A percentile compares a stretch with the other conserved stretches of the same genome.
phyloP scores from a whole-genome alignment of 2,797 vertebrate genomes.

The Neopelma chrysocephalum region DNA sequence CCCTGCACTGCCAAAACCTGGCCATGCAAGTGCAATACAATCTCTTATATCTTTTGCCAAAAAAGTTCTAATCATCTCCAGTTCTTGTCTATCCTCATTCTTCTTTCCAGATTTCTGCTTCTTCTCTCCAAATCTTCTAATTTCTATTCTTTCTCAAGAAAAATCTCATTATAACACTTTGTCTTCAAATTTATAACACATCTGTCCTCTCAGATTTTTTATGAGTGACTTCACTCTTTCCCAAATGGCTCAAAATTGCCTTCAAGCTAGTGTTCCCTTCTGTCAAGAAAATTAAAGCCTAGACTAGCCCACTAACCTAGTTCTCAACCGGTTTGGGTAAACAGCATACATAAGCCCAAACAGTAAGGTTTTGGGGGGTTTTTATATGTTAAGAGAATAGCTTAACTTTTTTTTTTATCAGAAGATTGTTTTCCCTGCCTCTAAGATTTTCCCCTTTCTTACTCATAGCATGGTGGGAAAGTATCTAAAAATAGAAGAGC shows the following conservation, averaged over 20 bases:
- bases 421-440: neutral
- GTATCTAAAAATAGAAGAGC: neutral
- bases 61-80: neutral
- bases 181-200: neutral
- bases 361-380: neutral
- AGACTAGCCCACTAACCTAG: neutral
- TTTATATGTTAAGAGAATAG: neutral
- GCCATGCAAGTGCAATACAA: neutral
- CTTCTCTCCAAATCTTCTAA: neutral
- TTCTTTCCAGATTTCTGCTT: neutral
- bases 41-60: neutral
- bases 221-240: neutral
- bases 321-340: neutral
- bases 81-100: neutral
- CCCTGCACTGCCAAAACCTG: neutral
- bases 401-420: neutral
- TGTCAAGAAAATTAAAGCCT: neutral
- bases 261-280: neutral
- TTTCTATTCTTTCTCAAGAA: neutral
- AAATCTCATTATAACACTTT: neutral
- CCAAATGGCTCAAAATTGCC: neutral
- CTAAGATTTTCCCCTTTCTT: neutral
- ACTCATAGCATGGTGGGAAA: neutral
- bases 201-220: neutral
- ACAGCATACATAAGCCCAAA: neutral